phyloP scores from a whole-genome alignment of 2,113 vertebrate species.

The Ailurus styani region DNA sequence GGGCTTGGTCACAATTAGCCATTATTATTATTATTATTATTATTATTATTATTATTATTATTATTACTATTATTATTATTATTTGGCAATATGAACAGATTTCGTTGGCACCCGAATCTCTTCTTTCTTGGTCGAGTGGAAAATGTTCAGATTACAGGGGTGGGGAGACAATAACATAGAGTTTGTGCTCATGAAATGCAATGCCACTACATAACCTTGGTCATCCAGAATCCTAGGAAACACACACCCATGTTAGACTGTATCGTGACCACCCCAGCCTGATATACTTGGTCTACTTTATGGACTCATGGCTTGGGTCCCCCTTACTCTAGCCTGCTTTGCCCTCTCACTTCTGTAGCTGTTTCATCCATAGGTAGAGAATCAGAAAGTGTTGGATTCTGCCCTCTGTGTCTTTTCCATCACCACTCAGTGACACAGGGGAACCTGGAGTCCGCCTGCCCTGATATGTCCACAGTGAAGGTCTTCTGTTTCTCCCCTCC shows the following conservation, averaged over 20 bases:
- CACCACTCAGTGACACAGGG: background rate
- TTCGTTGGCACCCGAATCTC: background rate
- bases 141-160: background rate
- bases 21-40: background rate
- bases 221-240: background rate
- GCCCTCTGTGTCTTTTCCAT: background rate
- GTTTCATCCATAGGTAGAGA: background rate
- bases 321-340: background rate
- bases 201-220: background rate
- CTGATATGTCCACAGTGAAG: background rate
- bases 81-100: background rate
- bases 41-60: too few species aligned
- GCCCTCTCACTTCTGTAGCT: background rate
- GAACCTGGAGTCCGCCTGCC: background rate
- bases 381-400: background rate
- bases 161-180: background rate
- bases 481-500: background rate
- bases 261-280: background rate
- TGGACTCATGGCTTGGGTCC: too few species aligned
- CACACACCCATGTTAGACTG: background rate
- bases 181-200: background rate
- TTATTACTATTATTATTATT: background rate
- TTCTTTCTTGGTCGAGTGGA: background rate
- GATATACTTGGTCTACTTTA: background rate
- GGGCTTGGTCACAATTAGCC: background rate